These are phyloP conservation scores for Cheilosia scutellata DNA, from an alignment of 2,888 invertebrate genomes.

Conservation along the genomic window DNA sequence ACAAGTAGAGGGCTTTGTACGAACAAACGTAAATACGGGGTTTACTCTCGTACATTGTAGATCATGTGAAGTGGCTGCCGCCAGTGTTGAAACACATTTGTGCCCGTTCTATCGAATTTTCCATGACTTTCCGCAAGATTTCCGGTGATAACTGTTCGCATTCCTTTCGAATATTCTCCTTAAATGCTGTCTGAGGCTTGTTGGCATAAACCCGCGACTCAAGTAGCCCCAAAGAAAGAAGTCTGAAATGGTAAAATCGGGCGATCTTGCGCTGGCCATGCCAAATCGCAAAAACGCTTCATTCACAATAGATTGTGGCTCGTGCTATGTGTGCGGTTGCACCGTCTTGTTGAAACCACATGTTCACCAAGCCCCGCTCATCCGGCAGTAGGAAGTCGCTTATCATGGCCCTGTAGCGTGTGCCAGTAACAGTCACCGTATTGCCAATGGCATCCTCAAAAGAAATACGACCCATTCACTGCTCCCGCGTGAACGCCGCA, in stretches of 20 bases:
- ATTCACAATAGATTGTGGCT: not conserved
- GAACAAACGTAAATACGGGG: too few species aligned
- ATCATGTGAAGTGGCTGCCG: not conserved
- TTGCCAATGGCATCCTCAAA: too few species aligned
- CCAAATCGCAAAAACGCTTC: not conserved
- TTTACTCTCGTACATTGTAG: too few species aligned
- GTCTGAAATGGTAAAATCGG: not conserved
- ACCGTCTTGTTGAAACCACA: not conserved
- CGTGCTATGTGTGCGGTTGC: too few species aligned
- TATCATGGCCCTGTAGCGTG: too few species aligned
- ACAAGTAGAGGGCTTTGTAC: too few species aligned
- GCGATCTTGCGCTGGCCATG: not conserved
- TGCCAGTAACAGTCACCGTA: too few species aligned
- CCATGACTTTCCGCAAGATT: not conserved
- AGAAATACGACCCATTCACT: too few species aligned
- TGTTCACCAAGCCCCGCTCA: not conserved
- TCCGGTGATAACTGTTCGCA: not conserved
- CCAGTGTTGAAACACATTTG: not conserved
- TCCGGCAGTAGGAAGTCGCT: not conserved
- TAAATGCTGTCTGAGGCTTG: not conserved
- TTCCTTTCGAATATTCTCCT: not conserved
- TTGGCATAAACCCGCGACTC: not conserved
- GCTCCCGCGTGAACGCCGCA: too few species aligned
- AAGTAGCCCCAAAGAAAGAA: constrained; percentile 1
- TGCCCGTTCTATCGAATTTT: too few species aligned